Conservation (phyloP, 2,113 vertebrate genomes). For the Alosa alosa region DNA sequence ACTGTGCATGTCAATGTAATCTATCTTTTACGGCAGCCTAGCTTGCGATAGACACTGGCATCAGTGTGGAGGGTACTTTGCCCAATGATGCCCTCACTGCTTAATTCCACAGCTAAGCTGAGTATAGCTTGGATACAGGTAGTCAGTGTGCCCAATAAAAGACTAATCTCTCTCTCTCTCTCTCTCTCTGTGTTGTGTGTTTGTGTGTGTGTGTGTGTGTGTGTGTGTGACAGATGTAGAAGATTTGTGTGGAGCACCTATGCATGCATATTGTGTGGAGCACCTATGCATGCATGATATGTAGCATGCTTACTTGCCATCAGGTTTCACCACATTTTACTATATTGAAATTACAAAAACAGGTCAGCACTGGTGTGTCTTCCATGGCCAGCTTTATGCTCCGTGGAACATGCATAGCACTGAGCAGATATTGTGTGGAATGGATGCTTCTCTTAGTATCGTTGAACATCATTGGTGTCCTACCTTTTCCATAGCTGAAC, state of each 20-base stretch:
- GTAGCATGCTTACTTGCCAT: not conserved
- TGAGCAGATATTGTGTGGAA: not conserved
- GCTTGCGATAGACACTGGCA: not conserved
- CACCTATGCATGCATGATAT: not conserved
- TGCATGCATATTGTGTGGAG: no score
- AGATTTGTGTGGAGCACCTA: not conserved
- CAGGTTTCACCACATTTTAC: not conserved
- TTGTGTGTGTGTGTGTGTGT: not conserved
- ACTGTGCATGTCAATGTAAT: not conserved
- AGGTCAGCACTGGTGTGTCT: not conserved
- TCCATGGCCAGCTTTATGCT: not conserved
- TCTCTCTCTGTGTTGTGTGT: not conserved
- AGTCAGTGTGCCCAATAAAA: not conserved
- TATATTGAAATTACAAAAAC: not conserved
- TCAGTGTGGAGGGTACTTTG: not conserved
- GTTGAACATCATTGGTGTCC: not conserved
- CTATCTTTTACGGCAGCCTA: not conserved
- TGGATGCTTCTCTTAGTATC: not conserved
- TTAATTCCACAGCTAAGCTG: not conserved
- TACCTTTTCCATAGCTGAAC: constrained; percentile 87
- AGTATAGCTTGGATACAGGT: not conserved
- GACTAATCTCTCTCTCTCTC: not conserved
- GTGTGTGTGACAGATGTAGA: not conserved
- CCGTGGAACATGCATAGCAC: not conserved
- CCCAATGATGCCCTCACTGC: not conserved